Base-by-base conservation (phyloP, 2,797 vertebrate species). In the Somateria mollissima region DNA sequence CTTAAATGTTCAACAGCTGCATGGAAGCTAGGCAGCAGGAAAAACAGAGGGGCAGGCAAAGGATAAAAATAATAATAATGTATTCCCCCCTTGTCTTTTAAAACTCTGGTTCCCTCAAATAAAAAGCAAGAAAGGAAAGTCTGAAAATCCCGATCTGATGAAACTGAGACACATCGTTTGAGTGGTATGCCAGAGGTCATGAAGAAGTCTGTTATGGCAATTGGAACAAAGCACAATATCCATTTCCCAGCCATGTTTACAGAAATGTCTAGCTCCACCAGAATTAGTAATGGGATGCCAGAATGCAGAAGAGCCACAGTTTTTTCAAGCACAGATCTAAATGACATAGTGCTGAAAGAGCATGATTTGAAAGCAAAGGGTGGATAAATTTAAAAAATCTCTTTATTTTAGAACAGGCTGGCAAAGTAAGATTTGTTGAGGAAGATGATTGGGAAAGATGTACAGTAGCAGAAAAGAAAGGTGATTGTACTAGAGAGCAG, bases 1-100 rank as follows among this genome's bases (percentile, higher is more conserved):
- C 95, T 95, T 95, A 94, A 91, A 81, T 96, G 90, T 89, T 87
- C 89, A 94, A 86, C 90, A 97, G 93, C 86, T 95, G 90, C 87
- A 92, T 95, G 84, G 88, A 92, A 96, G 89, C 70, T 39, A 87
- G 76, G 92, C 90, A 85, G 84, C 72, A 82, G 84, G 72, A 84
- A 85, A 81, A 94, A 78, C 84, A 94, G 66, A 91, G 69, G 41
- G 71, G 69, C 65, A 83, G 60, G 72, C 60, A 56, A 94, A 92
- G 71, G 76, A 90, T 84, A 82, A 92, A 49, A 87, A 84, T 74
- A 87, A 90, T 94, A 92, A 58, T 85, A 77, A 25, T 87, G 22
- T 89, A 58, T 88, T 91, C 43, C 43, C 45, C 53, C 30, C 71
- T 87, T 87, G 74, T 90, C 73, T 95, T 94, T 94, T 94, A 84